A percentile compares a stretch with the other conserved stretches of the same genome.
phyloP scores from a whole-genome alignment of 2,888 invertebrate species.

The Limenitis camilla region DNA sequence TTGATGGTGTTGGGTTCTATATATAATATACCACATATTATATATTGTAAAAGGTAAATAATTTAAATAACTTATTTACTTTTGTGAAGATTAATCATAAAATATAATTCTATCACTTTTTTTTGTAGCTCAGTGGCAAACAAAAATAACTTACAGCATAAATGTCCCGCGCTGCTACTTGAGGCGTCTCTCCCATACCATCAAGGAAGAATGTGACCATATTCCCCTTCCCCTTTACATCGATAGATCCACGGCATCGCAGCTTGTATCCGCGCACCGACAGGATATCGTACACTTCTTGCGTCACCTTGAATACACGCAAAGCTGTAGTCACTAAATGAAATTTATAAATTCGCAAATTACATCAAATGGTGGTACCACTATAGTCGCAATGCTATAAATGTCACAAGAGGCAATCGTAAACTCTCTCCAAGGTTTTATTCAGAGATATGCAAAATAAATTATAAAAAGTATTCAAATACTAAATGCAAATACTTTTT shows the following conservation, averaged over 20 bases:
- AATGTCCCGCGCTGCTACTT: constrained; percentile 34
- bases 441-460: too few relatives aligned
- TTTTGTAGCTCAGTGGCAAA: neutral
- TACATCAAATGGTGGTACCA: constrained; percentile 42
- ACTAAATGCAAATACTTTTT: too few relatives aligned
- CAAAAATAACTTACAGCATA: constrained; percentile 41
- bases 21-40: neutral
- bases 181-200: constrained; percentile 48
- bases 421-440: too few relatives aligned
- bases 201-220: constrained; percentile 93
- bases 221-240: constrained; percentile 95
- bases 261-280: constrained; percentile 84
- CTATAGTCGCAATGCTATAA: constrained; percentile 35
- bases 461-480: too few relatives aligned
- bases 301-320: constrained; percentile 79
- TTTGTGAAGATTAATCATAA: neutral
- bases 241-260: constrained; percentile 88
- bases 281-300: constrained; percentile 90
- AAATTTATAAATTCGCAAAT: neutral
- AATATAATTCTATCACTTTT: neutral
- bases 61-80: neutral
- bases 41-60: neutral
- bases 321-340: constrained; percentile 4
- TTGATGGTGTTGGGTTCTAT: constrained; percentile 60
- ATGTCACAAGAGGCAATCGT: too few relatives aligned